Base-by-base conservation (phyloP, 2,797 vertebrate species). In the Sciurus carolinensis region DNA sequence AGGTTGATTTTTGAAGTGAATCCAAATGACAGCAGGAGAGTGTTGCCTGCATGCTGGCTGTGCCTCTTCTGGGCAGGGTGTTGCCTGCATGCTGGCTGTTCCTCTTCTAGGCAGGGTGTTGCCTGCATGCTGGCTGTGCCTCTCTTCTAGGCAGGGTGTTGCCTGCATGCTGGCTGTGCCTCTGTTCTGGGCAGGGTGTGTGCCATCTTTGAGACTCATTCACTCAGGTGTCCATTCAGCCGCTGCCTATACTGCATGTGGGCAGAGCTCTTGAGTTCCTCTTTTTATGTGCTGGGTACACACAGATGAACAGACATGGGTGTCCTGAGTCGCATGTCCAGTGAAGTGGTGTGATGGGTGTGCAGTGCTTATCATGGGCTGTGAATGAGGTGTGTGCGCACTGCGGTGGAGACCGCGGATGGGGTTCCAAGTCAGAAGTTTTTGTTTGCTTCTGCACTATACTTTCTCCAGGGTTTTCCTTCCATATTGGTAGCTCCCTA, bases 311-410 rank as follows among this genome's bases (percentile, higher is more conserved):
- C 30, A 22, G 54, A 0, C 4, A 1, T 17, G 8, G 3, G 22
- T 36, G 54, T 28, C 15, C 22, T 14, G 14, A 57, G 62, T 52
- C 11, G 44, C 1, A 9, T 44, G 26, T 47, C 42, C 13, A 3
- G 1, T 10, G 64, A 36, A 17, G 1, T 2, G 14, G 30, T 18
- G 33, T 24, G 22, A 15, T 18, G 1, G 24, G 2, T 0, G 3
- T 9, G 9, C 26, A 20, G 62, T 12, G 50, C 7, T 39, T 24
- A 13, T 5, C 10, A 39, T 13, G 2, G 26, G n/a, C 24, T 86
- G 64, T 52, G 47, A 12, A 15, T 20, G 24, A 36, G 82, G 22
- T 20, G 30, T 11, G 13, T 69, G 7, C 9, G 1, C 22, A 10
- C 47, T 71, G 66, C 24, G 28, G 13, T 47, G 83, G 66, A 67